Base-by-base conservation (phyloP, 2,113 vertebrate species). In the Leptobrachium leishanense region DNA sequence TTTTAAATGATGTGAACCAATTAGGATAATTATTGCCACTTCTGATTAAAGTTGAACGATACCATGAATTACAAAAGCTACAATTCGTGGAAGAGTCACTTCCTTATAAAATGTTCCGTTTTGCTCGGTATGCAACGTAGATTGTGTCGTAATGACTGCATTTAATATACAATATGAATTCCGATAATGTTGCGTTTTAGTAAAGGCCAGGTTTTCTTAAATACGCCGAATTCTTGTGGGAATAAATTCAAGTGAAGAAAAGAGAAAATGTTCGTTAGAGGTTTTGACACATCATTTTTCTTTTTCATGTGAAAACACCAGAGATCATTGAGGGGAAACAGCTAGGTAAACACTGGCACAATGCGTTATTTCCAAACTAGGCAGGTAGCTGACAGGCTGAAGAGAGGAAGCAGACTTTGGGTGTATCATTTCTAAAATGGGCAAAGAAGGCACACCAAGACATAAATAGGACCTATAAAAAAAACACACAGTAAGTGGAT, bases 271-370 rank as follows among this genome's bases (percentile, higher is more conserved):
- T 81, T 80, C 68, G 57, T 73, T 74, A 68, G 72, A 74, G 72
- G 77, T 20, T 68, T 68, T 81, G 78, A 74, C 78, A 74, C 54
- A 43, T 72, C 68, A 76, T 76, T 72, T 76, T 71, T 72, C 74
- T 77, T 76, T 13, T 65, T 72, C 74, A 44, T 68, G 62, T 76
- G 57, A 77, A 50, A 76, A 77, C 71, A 68, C 31, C 43, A 72
- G 64, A 59, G 53, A 53, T 82, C 80, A n/a, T 68, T 76, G 74
- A 82, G 55, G 63, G 74, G 75, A 76, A 76, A 82, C 75, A 77
- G 80, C 80, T 76, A 76, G 74, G 68, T 76, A 82, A 82, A 82
- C 78, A 81, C 55, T 53, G 64, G 64, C 78, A 81, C 41, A 81
- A 81, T 67, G 78, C 62, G 64, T 67, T 55, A 41, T 81, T 81